Conservation (phyloP, 2,888 invertebrate genomes). For the Callosobruchus maculatus region DNA sequence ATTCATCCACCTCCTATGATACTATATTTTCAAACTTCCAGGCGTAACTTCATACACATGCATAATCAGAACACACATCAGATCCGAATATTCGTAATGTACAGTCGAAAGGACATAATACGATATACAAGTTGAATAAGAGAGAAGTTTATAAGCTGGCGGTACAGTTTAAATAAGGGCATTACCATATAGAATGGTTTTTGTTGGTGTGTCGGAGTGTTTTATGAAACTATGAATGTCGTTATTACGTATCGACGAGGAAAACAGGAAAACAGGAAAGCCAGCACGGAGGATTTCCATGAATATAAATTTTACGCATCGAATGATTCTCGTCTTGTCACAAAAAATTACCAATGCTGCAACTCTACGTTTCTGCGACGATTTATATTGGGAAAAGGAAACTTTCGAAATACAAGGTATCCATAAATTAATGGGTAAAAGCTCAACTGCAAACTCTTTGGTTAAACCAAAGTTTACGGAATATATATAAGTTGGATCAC, state of each 20-base stretch:
- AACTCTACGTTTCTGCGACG: neutral
- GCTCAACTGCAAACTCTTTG: too few relatives aligned
- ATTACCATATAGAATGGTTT: constrained; percentile 23
- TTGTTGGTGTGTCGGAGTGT: constrained; percentile 17
- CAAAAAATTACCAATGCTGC: constrained; percentile 1
- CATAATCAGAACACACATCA: neutral
- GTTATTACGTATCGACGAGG: constrained; percentile 16
- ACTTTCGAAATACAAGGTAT: neutral
- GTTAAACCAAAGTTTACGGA: too few relatives aligned
- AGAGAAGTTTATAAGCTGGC: neutral
- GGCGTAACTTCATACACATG: neutral
- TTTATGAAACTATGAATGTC: constrained; percentile 21
- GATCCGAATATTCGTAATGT: neutral
- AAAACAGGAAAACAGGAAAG: constrained; percentile 11
- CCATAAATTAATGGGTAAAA: too few relatives aligned
- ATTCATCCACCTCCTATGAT: neutral
- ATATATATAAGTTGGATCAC: too few relatives aligned
- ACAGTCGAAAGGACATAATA: neutral
- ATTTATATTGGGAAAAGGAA: neutral
- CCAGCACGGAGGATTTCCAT: constrained; percentile 9
- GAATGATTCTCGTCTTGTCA: neutral
- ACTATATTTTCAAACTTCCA: too few relatives aligned
- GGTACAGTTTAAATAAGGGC: constrained; percentile 12
- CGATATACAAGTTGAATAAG: neutral
- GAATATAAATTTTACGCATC: constrained; percentile 11